phyloP scores from a whole-genome alignment of 2,888 invertebrate genomes.

The Andrena minutula region DNA sequence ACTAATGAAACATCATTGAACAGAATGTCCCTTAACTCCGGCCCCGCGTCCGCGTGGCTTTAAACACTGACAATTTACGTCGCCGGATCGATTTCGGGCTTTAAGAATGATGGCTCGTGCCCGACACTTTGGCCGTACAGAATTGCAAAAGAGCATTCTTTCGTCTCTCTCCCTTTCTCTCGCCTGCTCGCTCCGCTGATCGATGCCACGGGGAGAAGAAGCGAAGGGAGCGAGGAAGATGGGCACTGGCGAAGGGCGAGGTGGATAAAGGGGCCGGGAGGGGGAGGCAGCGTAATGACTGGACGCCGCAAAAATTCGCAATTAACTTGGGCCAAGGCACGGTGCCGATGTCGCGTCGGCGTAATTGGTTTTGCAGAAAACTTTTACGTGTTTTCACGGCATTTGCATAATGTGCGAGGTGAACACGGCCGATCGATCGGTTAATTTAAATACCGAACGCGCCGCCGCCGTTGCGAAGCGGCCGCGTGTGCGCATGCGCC shows the following conservation, averaged over 20 bases:
- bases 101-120: constrained; percentile 71
- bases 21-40: constrained; percentile 52
- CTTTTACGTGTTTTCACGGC: constrained; percentile 82
- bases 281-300: constrained; percentile 68
- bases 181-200: background rate
- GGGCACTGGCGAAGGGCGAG: background rate
- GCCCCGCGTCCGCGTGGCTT: constrained; percentile 36
- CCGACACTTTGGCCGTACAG: constrained; percentile 47
- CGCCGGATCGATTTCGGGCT: constrained; percentile 61
- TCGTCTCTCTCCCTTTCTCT: constrained; percentile 9
- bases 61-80: constrained; percentile 62
- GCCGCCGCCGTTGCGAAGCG: constrained; percentile 59
- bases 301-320: constrained; percentile 79
- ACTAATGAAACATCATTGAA: constrained; percentile 56
- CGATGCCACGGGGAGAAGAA: background rate
- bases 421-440: constrained; percentile 83
- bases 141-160: constrained; percentile 54
- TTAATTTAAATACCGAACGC: constrained; percentile 84
- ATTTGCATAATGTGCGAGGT: constrained; percentile 84
- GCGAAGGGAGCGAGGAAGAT: background rate
- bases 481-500: constrained; percentile 35
- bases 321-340: constrained; percentile 78
- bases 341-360: constrained; percentile 80
- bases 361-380: constrained; percentile 84
- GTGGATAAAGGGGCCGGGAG: background rate